Base-by-base conservation (phyloP, 2,888 invertebrate genomes). In the Apamea epomidion region DNA sequence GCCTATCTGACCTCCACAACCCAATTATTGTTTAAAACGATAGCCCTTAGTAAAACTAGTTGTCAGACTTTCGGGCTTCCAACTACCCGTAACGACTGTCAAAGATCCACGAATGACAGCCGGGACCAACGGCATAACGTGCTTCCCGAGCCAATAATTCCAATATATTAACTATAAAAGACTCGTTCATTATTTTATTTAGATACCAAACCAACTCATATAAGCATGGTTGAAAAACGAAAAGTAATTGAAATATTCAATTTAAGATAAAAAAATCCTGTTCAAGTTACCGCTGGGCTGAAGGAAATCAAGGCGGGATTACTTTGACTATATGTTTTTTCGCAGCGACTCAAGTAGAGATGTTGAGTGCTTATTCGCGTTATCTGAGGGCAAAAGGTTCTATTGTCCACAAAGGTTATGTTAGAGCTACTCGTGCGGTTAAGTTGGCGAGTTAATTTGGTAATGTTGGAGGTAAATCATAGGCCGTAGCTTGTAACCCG, bases 171-270 rank as follows among this genome's bases (percentile, higher is more conserved):
- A 42, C 4, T 16, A 37, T 29, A 4, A 1, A 29, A 37, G 45
- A 70, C n/a, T 37, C 21, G 16, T 64, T 18, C 21, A 3, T 80
- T 10, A 7, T 70, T 64, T 5, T 37, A 67, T 37, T 48, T 25
- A n/a, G 6, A 37, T 62, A 37, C 37, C 1, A 37, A 79, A 65
- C 64, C 7, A 37, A 32, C 54, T 25, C 14, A n/a, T n/a, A 48
- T 42, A 64, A 42, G 25, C 48, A 54, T 18, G 37, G 74, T 73
- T 70, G 74, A 74, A 42, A 73, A 82, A 74, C 74, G 78, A 70
- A 77, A 81, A 90, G 89, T 83, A 87, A 91, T 91, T 90, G 90
- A 89, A 91, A 91, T 90, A 90, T 91, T 90, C 85, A 89, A 86
- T 83, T 86, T 90, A 87, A 88, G 79, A 87, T 90, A 89, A 87